Base-by-base conservation (phyloP, 2,888 invertebrate genomes). In the Pantelozetes paolii region DNA sequence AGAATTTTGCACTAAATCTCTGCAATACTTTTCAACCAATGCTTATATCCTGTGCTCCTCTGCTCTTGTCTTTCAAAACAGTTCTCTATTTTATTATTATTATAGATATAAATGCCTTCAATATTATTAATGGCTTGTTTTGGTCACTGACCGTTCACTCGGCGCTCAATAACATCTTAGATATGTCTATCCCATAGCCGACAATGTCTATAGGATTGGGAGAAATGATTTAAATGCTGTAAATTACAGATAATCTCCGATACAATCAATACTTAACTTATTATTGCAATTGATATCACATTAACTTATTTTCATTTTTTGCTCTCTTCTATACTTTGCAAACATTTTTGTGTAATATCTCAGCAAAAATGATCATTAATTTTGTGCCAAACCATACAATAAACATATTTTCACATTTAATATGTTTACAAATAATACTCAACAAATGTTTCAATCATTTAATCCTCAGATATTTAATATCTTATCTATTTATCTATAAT, bases 81-180 rank as follows among this genome's bases (percentile, higher is more conserved):
- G 18, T 62, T 62, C 57, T 62, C 18, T 62, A 62, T 62, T 62
- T 62, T 62, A 32, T 62, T 62, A 9, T 59, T 59, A 59, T 57
- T 23, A 26, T 57, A 57, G 15, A 3, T 64, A 64, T 67, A 40
- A 67, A 67, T 64, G 40, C 23, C 42, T 40, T 67, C 23, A 32
- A 40, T 67, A 40, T 67, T 67, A 67, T 67, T 67, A 67, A 67
- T 67, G 40, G 15, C 67, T 67, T 67, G 67, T 67, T 67, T 67
- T 67, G 67, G 67, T 67, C 67, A 67, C 67, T 67, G 67, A 67
- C 67, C 40, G 67, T n/a, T 62, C 62, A 62, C 13, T 62, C 26
- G 20, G 32, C n/a, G 30, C 9, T 30, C 30, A 30, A 62, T 36
- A 62, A 32, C n/a, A 62, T 30, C 62, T 62, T 18, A 26, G 54